A percentile compares a stretch with the other conserved stretches of the same genome.
Evolutionary conservation across 2,797 vertebrate genomes (phyloP).

Genomic region (Catharus ustulatus): DNA sequence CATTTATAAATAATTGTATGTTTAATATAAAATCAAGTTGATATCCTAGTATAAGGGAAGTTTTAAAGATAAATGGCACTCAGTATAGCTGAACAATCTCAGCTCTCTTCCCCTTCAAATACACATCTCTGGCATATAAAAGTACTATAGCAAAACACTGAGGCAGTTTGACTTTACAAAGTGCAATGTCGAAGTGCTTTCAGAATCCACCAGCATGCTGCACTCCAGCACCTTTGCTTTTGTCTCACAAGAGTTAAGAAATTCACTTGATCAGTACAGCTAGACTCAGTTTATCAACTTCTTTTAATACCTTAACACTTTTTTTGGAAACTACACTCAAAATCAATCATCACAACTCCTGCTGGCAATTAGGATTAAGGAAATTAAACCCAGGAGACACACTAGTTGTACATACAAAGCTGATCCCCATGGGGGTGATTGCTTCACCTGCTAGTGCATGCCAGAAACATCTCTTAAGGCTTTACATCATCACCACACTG

Average conservation of each 20-base stretch:
- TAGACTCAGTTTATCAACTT: background rate
- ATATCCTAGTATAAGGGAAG: background rate
- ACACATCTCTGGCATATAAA: background rate
- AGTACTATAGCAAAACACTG: background rate
- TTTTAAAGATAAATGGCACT: background rate
- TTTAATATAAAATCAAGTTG: background rate
- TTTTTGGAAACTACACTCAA: background rate
- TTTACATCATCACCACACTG: background rate
- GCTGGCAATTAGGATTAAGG: background rate
- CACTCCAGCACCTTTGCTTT: background rate
- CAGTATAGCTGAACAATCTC: background rate
- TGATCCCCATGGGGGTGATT: background rate
- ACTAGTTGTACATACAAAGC: background rate
- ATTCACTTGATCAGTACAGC: background rate
- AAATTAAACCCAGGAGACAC: conserved; percentile 29
- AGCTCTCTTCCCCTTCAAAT: background rate
- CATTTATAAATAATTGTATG: background rate
- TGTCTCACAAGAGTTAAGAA: background rate
- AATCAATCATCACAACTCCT: background rate
- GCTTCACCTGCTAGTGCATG: background rate
- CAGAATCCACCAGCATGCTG: background rate
- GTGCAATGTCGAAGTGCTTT: background rate
- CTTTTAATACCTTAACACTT: background rate
- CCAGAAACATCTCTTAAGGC: background rate
- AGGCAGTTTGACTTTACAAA: background rate